Conservation (phyloP, 2,888 invertebrate genomes). For the Volucella inflata region DNA sequence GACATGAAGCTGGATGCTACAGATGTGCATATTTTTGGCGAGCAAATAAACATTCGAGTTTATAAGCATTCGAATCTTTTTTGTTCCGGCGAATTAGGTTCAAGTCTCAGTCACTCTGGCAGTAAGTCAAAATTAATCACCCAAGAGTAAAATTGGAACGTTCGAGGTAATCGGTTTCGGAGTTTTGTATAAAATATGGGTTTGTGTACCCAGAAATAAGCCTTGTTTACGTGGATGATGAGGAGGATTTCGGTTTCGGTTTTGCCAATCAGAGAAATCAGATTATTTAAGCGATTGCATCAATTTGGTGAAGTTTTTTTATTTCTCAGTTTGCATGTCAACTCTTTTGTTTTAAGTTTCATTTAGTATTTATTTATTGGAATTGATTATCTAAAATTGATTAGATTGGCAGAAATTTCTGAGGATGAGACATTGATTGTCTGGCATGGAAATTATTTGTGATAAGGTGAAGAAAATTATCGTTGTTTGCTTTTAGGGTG, state of each 20-base stretch:
- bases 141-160: constrained; percentile 66
- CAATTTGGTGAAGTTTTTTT: constrained; percentile 30
- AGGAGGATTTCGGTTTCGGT: neutral
- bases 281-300: constrained; percentile 49
- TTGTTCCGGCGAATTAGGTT: constrained; percentile 67
- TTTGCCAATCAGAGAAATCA: constrained; percentile 50
- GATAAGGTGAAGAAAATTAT: too few relatives aligned
- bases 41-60: constrained; percentile 57
- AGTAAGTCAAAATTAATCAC: constrained; percentile 73
- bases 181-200: constrained; percentile 59
- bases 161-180: constrained; percentile 59
- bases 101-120: constrained; percentile 43
- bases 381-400: too few relatives aligned
- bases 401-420: too few relatives aligned
- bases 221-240: constrained; percentile 10
- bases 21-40: constrained; percentile 45
- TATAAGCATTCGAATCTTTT: constrained; percentile 39
- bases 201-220: constrained; percentile 52
- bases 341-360: constrained; percentile 12
- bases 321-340: constrained; percentile 24
- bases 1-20: constrained; percentile 56
- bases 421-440: too few relatives aligned
- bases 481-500: too few relatives aligned
- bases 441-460: too few relatives aligned
- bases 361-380: too few relatives aligned